Conservation (phyloP, 2,888 invertebrate genomes). For the Drosophila antonietae region DNA sequence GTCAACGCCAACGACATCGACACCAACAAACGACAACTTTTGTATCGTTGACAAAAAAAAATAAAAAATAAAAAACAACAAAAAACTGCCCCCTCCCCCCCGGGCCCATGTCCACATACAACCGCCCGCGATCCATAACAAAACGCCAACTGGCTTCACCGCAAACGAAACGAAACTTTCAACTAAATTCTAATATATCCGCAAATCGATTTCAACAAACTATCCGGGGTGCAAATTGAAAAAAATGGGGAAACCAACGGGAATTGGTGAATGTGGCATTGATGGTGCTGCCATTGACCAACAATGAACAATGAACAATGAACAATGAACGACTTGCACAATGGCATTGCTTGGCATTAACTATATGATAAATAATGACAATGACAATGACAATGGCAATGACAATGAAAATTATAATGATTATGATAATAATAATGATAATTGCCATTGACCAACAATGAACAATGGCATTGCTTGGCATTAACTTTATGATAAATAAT, state of each 20-base stretch:
- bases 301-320: constrained; percentile 7
- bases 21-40: constrained; percentile 57
- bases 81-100: not conserved
- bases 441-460: not conserved
- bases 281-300: constrained; percentile 39
- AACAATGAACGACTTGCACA: constrained; percentile 11
- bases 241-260: constrained; percentile 37
- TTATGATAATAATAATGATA: too few relatives aligned
- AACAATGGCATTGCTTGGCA: constrained; percentile 40
- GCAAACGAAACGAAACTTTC: constrained; percentile 50
- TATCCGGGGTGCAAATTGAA: constrained; percentile 33
- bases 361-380: constrained; percentile 33
- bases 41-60: constrained; percentile 51
- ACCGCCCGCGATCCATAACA: constrained; percentile 5
- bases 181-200: constrained; percentile 68
- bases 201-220: constrained; percentile 74
- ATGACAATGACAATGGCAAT: not conserved
- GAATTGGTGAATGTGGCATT: constrained; percentile 74
- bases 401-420: not conserved
- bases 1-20: constrained; percentile 73
- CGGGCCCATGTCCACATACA: not conserved
- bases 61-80: constrained; percentile 1
- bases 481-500: constrained; percentile 47
- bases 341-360: constrained; percentile 52
- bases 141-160: constrained; percentile 39